Evolutionary conservation across 2,888 invertebrate genomes (phyloP).

Genomic region (Neoaliturus tenellus): DNA sequence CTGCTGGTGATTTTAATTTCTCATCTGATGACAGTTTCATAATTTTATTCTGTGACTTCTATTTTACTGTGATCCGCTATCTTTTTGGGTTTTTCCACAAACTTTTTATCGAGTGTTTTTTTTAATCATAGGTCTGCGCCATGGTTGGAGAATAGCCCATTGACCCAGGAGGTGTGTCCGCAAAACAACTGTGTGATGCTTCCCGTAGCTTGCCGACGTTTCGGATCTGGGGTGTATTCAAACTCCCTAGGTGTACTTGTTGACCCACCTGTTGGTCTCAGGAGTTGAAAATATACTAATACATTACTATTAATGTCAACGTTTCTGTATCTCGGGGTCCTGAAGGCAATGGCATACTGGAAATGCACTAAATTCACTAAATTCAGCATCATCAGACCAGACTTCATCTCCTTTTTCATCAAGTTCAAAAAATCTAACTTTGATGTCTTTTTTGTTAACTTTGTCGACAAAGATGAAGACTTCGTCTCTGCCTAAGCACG

Average conservation of each 20-base stretch:
- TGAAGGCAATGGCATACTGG: background rate
- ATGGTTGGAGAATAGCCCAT: background rate
- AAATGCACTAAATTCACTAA: background rate
- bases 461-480: slow-evolving; percentile 7
- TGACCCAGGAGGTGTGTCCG: background rate
- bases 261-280: background rate
- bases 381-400: background rate
- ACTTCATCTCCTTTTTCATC: background rate
- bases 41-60: background rate
- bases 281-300: background rate
- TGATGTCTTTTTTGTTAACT: slow-evolving; percentile 21
- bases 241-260: background rate
- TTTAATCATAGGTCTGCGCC: background rate
- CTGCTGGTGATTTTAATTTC: too few relatives aligned
- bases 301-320: background rate
- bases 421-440: background rate
- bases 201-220: background rate
- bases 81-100: background rate
- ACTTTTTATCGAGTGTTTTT: background rate
- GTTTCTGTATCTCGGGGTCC: background rate
- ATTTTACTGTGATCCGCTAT: background rate
- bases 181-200: too few relatives aligned
- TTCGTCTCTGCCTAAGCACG: background rate
- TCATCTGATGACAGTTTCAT: background rate
- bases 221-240: background rate